A percentile compares a stretch with the other conserved stretches of the same genome.
Conservation (phyloP, 2,888 invertebrate species). For the Pyrocoelia pectoralis region DNA sequence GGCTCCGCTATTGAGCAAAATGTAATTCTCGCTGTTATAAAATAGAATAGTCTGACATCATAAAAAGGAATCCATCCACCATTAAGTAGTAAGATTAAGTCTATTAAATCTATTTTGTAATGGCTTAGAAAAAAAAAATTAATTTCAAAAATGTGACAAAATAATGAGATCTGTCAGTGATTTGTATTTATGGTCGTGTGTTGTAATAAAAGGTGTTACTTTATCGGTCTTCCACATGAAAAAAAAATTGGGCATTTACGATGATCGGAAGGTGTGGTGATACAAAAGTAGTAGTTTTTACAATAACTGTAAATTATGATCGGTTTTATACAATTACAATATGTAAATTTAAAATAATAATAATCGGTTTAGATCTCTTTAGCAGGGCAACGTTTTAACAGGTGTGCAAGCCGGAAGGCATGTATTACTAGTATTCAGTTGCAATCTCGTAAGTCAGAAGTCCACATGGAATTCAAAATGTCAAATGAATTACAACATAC, state of each 20-base stretch:
- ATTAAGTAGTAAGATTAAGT: too few species aligned
- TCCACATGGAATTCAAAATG: conserved; percentile 31
- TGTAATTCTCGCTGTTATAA: too few species aligned
- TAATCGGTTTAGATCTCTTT: conserved; percentile 27
- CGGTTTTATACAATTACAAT: conserved; percentile 23
- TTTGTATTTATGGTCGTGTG: not conserved
- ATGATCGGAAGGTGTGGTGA: conserved; percentile 7
- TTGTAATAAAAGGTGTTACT: not conserved
- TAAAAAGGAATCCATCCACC: too few species aligned
- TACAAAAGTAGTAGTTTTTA: conserved; percentile 7
- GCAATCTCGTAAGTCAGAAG: conserved; percentile 26
- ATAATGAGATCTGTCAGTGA: too few species aligned
- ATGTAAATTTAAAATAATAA: conserved; percentile 30
- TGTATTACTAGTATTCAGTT: conserved; percentile 9
- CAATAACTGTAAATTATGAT: conserved; percentile 24
- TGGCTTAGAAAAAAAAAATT: too few species aligned
- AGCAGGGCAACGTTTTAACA: conserved; percentile 28
- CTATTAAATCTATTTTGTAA: not conserved
- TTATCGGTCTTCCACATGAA: not conserved
- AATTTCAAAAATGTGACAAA: too few species aligned
- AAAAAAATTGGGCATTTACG: not conserved
- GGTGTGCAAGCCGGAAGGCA: conserved; percentile 36
- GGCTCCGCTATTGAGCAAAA: too few species aligned
- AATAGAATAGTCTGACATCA: too few species aligned
- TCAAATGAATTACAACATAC: conserved; percentile 40